These are phyloP conservation scores for Schlechtendalia chinensis DNA, from an alignment of 1,140 invertebrate genomes.

Conservation along the genomic window DNA sequence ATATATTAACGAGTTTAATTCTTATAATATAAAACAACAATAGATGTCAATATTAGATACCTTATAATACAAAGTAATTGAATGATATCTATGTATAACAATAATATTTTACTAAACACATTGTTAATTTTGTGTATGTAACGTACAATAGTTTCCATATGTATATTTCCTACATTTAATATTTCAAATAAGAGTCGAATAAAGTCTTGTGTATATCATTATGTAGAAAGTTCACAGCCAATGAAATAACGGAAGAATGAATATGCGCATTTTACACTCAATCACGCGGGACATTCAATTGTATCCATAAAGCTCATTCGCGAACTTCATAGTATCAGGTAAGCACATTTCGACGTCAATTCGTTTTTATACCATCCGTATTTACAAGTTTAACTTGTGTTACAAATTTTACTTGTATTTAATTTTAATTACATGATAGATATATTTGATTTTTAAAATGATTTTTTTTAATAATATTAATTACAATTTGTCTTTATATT, in stretches of 20 bases:
- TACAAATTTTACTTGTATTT: no score
- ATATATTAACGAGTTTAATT: no score
- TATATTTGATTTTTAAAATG: neutral
- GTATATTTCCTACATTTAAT: no score
- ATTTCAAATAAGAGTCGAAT: neutral
- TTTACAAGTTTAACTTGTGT: neutral
- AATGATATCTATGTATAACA: no score
- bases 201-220: neutral
- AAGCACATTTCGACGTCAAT: slow-evolving; percentile 21
- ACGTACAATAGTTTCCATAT: no score
- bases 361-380: neutral
- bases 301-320: slow-evolving; percentile 3
- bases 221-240: slow-evolving; percentile 17
- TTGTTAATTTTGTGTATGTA: no score
- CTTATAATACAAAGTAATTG: no score
- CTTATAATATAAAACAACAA: no score
- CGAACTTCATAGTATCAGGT: slow-evolving; percentile 27
- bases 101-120: no score
- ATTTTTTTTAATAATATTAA: no score
- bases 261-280: slow-evolving; percentile 38
- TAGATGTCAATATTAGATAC: no score
- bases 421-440: neutral
- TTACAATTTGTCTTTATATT: no score
- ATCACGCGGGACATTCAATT: slow-evolving; percentile 44
- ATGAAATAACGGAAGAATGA: slow-evolving; percentile 26